These are phyloP conservation scores for Crocidura indochinensis DNA, from an alignment of 2,797 vertebrate species.

Conservation along the genomic window DNA sequence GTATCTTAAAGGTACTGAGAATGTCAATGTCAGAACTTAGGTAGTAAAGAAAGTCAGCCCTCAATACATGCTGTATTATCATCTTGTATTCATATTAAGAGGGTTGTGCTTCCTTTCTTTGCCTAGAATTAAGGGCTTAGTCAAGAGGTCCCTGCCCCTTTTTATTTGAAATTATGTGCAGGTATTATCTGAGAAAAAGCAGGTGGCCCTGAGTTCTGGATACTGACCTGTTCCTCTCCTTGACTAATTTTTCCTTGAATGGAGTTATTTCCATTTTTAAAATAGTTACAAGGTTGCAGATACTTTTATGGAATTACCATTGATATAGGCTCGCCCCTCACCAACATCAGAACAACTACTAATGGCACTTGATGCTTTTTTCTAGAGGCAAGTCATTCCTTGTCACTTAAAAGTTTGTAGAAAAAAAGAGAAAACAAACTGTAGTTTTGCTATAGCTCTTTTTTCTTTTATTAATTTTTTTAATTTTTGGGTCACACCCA, in stretches of 20 bases:
- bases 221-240: constrained; percentile 88
- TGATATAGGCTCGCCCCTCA: background rate
- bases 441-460: constrained; percentile 13
- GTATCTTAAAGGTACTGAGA: constrained; percentile 75
- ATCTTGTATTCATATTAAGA: constrained; percentile 73
- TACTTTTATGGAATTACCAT: background rate
- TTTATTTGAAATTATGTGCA: constrained; percentile 84
- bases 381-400: background rate
- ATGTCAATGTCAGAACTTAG: background rate
- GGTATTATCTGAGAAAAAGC: constrained; percentile 87
- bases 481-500: too few species aligned
- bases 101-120: constrained; percentile 68
- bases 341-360: constrained; percentile 15
- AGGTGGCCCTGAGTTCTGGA: constrained; percentile 87
- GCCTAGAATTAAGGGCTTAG: constrained; percentile 79
- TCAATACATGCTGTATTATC: constrained; percentile 79
- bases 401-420: constrained; percentile 12
- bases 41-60: background rate
- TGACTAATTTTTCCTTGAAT: constrained; percentile 84
- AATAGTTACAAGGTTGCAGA: constrained; percentile 27
- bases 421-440: constrained; percentile 55
- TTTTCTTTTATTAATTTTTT: background rate
- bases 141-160: constrained; percentile 73
- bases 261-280: constrained; percentile 71
- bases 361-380: constrained; percentile 10